These are phyloP conservation scores for Drosophila nigritarsus DNA, from an alignment of 2,888 invertebrate genomes.

Conservation along the genomic window DNA sequence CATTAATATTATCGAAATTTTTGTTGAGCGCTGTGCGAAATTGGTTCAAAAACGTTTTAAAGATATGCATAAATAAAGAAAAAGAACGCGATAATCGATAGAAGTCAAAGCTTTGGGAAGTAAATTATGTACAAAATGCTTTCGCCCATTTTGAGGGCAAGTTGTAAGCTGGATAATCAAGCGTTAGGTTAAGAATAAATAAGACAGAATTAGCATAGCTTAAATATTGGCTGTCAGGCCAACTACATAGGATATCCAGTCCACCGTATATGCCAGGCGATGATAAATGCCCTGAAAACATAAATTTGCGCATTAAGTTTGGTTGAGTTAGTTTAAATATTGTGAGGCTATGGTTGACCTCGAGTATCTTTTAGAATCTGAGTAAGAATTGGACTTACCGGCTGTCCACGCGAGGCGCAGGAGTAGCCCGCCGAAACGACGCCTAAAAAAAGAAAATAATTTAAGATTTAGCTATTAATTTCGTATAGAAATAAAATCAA, in stretches of 20 bases:
- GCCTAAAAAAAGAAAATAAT: conserved; percentile 84
- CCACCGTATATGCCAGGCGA: conserved; percentile 95
- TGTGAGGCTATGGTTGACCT: background rate
- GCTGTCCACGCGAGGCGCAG: conserved; percentile 96
- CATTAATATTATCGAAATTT: conserved; percentile 7
- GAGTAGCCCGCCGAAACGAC: conserved; percentile 97
- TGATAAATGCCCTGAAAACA: conserved; percentile 92
- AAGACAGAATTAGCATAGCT: conserved; percentile 49
- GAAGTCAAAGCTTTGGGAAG: conserved; percentile 52
- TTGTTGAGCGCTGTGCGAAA: conserved; percentile 50
- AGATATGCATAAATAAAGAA: conserved; percentile 57
- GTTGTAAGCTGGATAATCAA: conserved; percentile 27
- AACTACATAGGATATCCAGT: conserved; percentile 92
- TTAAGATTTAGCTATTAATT: fast-evolving
- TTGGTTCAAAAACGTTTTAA: conserved; percentile 44
- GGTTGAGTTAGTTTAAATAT: background rate
- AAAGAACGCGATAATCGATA: conserved; percentile 34
- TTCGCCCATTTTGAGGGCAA: conserved; percentile 46
- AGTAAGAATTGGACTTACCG: conserved; percentile 81
- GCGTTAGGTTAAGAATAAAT: conserved; percentile 59
- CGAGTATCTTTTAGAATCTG: fast-evolving
- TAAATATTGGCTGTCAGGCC: conserved; percentile 83
- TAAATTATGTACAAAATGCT: conserved; percentile 71
- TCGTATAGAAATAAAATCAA: fast-evolving
- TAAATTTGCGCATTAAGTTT: background rate